A percentile compares a stretch with the other conserved stretches of the same genome.
Conservation (phyloP, 2,797 vertebrate genomes). For the Artibeus lituratus region DNA sequence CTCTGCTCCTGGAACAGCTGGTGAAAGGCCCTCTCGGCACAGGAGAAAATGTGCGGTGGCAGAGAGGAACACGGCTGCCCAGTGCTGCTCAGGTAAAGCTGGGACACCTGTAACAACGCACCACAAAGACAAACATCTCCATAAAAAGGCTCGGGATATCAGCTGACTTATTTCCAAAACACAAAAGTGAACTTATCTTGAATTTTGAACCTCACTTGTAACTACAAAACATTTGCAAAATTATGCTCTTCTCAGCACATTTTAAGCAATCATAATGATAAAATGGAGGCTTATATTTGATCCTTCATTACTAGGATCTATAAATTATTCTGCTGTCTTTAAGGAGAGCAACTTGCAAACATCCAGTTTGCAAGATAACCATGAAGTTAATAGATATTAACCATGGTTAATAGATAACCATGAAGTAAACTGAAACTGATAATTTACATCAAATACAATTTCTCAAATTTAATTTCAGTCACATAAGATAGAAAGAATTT, state of each 20-base stretch:
- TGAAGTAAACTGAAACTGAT: neutral
- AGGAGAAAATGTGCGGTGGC: conserved; percentile 96
- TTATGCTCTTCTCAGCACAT: neutral
- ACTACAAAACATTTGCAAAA: neutral
- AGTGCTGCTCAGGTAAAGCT: conserved; percentile 91
- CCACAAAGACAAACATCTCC: neutral
- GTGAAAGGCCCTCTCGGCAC: conserved; percentile 93
- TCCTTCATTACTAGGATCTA: neutral
- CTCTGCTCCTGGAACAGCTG: conserved; percentile 92
- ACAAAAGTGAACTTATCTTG: neutral
- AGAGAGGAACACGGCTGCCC: conserved; percentile 91
- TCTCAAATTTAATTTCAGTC: neutral
- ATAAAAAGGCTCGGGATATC: neutral
- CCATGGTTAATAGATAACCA: neutral
- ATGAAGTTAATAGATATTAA: neutral
- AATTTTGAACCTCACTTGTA: neutral
- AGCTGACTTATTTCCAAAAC: accelerated
- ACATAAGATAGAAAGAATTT: neutral
- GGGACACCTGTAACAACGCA: conserved; percentile 88
- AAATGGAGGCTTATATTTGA: neutral
- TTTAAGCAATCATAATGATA: neutral
- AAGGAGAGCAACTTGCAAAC: neutral
- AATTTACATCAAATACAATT: neutral
- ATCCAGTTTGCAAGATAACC: neutral
- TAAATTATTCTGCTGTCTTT: neutral